These are phyloP conservation scores for Hermodice carunculata DNA, from an alignment of 2,888 invertebrate species.

Conservation along the genomic window DNA sequence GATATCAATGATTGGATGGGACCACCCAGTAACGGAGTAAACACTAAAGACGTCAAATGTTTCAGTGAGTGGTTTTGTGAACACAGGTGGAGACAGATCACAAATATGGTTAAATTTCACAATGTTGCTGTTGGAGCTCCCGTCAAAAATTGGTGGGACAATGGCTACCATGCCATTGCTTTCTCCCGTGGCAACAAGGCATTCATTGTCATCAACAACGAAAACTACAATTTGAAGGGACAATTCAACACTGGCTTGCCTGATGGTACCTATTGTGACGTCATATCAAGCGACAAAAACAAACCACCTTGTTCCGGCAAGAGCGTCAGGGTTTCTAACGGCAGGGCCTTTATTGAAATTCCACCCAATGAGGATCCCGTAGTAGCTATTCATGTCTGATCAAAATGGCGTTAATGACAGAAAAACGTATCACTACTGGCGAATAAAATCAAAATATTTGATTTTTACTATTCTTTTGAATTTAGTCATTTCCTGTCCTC, in stretches of 20 bases:
- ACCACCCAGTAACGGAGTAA: constrained; percentile 43
- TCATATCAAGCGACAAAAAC: constrained; percentile 54
- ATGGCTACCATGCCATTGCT: constrained; percentile 57
- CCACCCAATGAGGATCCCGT: constrained; percentile 75
- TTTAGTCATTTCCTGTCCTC: too few species aligned
- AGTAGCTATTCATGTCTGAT: constrained; percentile 78
- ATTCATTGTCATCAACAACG: constrained; percentile 69
- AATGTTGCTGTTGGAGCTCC: constrained; percentile 55
- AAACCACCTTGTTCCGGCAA: background rate
- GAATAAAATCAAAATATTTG: too few species aligned
- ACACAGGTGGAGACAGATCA: constrained; percentile 62
- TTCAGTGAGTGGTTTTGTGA: constrained; percentile 63
- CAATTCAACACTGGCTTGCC: constrained; percentile 63
- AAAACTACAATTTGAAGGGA: constrained; percentile 49
- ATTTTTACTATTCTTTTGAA: too few species aligned
- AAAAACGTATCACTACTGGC: too few species aligned
- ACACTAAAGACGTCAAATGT: constrained; percentile 47
- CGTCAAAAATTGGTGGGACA: constrained; percentile 53
- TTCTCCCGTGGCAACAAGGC: constrained; percentile 62
- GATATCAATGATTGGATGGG: constrained; percentile 41
- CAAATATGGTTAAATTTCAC: constrained; percentile 64
- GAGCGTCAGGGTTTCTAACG: constrained; percentile 77
- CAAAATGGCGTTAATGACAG: too few species aligned
- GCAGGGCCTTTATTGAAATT: constrained; percentile 75
- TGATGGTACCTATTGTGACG: constrained; percentile 65